A percentile compares a stretch with the other conserved stretches of the same genome.
phyloP scores from a whole-genome alignment of 2,888 invertebrate genomes.

The Eupelmus urozonus region DNA sequence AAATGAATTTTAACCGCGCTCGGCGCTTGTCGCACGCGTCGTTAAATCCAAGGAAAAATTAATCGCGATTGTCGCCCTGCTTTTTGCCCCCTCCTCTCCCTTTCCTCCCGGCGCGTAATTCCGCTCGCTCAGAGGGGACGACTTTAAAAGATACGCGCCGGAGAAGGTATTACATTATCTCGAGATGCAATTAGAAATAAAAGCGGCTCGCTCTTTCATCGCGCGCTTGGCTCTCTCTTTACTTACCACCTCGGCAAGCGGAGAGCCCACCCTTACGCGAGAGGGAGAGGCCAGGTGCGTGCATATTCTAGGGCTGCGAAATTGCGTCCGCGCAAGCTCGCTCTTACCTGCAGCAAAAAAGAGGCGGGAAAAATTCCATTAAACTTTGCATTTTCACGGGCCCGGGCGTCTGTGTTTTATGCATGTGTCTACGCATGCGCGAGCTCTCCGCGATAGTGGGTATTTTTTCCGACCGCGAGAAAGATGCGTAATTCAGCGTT shows the following conservation, averaged over 20 bases:
- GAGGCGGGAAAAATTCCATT: slow-evolving; percentile 58
- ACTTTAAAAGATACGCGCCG: slow-evolving; percentile 50
- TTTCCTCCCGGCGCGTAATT: slow-evolving; percentile 30
- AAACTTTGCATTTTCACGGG: slow-evolving; percentile 31
- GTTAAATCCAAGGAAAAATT: slow-evolving; percentile 3
- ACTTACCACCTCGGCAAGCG: slow-evolving; percentile 50
- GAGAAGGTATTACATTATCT: slow-evolving; percentile 53
- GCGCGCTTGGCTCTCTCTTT: slow-evolving; percentile 35
- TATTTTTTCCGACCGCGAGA: no score
- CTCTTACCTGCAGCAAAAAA: slow-evolving; percentile 67
- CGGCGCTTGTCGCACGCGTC: neutral
- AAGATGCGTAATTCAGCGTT: slow-evolving; percentile 27
- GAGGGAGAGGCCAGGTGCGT: no score
- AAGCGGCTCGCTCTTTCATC: slow-evolving; percentile 59
- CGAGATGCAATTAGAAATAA: slow-evolving; percentile 70
- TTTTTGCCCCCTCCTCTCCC: neutral
- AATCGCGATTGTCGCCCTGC: slow-evolving; percentile 10
- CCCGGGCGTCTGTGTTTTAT: neutral
- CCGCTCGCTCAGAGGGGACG: neutral
- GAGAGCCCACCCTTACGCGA: no score
- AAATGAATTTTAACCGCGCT: neutral
- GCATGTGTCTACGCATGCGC: neutral
- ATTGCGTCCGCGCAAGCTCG: slow-evolving; percentile 57
- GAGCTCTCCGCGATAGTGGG: no score
- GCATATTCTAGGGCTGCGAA: slow-evolving; percentile 36